Evolutionary conservation across 2,888 invertebrate species (phyloP).

Genomic region (Celastrina argiolus): DNA sequence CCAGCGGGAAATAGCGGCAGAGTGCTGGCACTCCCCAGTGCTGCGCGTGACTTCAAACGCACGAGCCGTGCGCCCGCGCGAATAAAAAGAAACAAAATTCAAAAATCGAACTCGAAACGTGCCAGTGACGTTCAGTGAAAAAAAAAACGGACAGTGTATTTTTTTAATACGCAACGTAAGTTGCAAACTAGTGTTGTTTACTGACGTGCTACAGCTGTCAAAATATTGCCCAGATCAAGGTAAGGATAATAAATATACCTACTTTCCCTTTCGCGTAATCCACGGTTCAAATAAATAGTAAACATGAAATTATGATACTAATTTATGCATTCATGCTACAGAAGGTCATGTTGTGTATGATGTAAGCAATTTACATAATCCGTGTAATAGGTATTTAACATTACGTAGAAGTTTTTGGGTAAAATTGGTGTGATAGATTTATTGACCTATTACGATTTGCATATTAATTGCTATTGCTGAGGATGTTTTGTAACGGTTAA

Average conservation of each 20-base stretch:
- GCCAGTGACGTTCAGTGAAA: conserved; percentile 36
- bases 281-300: not conserved
- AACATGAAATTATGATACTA: not conserved
- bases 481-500: not conserved
- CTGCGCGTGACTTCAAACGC: conserved; percentile 58
- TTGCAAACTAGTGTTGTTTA: conserved; percentile 47
- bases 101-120: conserved; percentile 40
- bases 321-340: conserved; percentile 12
- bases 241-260: conserved; percentile 42
- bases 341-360: conserved; percentile 10
- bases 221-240: conserved; percentile 62
- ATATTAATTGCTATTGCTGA: conserved; percentile 5
- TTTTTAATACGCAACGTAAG: conserved; percentile 25
- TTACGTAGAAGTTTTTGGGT: not conserved
- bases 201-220: conserved; percentile 61
- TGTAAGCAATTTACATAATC: conserved; percentile 15
- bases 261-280: conserved; percentile 7
- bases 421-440: not conserved
- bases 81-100: conserved; percentile 38
- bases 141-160: conserved; percentile 35
- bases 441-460: not conserved
- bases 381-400: not conserved
- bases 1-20: conserved; percentile 70
- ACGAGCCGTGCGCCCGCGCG: conserved; percentile 48
- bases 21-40: conserved; percentile 54